A percentile compares a stretch with the other conserved stretches of the same genome.
phyloP scores from a whole-genome alignment of 1,140 invertebrate species.

The Colletes gigas region DNA sequence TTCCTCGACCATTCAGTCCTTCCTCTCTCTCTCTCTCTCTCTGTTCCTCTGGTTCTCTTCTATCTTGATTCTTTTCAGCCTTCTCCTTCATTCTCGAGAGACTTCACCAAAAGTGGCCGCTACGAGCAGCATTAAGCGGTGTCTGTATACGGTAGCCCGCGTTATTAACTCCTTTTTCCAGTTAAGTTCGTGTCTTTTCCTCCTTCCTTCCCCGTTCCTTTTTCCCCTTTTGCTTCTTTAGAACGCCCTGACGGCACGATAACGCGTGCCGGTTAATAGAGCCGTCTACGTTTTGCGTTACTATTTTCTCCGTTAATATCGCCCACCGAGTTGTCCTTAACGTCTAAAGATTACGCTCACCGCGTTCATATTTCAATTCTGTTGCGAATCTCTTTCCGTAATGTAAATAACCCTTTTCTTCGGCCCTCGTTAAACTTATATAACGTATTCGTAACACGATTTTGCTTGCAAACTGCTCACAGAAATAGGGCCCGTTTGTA shows the following conservation, averaged over 20 bases:
- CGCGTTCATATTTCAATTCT: neutral
- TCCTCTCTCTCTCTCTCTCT: constrained; percentile 15
- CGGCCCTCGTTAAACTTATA: neutral
- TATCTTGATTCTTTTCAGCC: constrained; percentile 48
- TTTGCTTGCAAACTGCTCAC: neutral
- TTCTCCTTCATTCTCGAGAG: constrained; percentile 52
- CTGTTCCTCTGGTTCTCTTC: neutral
- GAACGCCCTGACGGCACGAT: constrained; percentile 24
- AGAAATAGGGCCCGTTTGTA: neutral
- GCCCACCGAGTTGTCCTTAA: constrained; percentile 4
- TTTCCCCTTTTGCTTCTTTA: neutral
- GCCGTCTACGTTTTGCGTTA: neutral
- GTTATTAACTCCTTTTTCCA: constrained; percentile 49
- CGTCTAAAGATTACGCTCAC: constrained; percentile 6
- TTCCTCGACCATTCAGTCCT: constrained; percentile 54
- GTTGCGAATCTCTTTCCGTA: too few species aligned
- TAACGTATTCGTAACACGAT: neutral
- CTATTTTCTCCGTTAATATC: neutral
- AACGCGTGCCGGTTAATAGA: constrained; percentile 44
- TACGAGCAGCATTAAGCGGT: constrained; percentile 42
- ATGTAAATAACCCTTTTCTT: too few species aligned
- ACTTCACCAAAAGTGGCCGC: constrained; percentile 52
- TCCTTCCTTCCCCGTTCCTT: neutral
- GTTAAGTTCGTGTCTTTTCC: constrained; percentile 38
- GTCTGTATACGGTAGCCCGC: constrained; percentile 40